A percentile compares a stretch with the other conserved stretches of the same genome.
These are phyloP conservation scores for Gasterosteus nipponicus DNA, from an alignment of 2,113 vertebrate genomes.

Conservation along the genomic window DNA sequence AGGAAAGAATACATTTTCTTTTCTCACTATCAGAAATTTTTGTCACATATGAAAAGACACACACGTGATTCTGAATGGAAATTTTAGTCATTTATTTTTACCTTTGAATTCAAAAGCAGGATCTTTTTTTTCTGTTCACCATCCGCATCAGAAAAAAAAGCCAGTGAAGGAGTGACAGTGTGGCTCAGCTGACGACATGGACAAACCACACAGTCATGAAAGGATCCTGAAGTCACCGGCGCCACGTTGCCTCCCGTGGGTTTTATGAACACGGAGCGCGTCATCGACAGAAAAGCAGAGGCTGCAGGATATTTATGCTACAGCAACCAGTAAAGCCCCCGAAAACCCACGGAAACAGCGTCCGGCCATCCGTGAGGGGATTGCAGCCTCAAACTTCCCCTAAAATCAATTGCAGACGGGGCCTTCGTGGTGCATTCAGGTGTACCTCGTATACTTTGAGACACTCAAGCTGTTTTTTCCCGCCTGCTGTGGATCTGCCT, in stretches of 20 bases:
- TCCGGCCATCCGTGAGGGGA: no score
- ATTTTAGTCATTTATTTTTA: neutral
- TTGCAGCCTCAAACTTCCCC: no score
- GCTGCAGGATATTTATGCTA: neutral
- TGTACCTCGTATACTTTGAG: no score
- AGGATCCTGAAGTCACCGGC: neutral
- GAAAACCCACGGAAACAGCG: no score
- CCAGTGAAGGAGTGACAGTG: neutral
- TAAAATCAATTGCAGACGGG: no score
- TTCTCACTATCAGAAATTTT: slow-evolving; percentile 24
- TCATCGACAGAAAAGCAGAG: neutral
- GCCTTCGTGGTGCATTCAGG: no score
- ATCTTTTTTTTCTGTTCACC: neutral
- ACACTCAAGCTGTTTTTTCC: no score
- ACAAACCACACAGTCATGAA: neutral
- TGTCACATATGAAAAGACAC: neutral
- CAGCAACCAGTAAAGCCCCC: neutral
- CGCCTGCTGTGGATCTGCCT: no score
- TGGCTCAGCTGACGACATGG: neutral
- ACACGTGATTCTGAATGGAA: neutral
- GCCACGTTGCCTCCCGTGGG: neutral
- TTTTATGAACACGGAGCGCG: neutral
- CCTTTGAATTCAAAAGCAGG: neutral
- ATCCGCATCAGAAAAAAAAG: neutral
- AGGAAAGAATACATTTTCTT: slow-evolving; percentile 23